Evolutionary conservation across 1,140 invertebrate genomes (phyloP).

Genomic region (Monochamus saltuarius): DNA sequence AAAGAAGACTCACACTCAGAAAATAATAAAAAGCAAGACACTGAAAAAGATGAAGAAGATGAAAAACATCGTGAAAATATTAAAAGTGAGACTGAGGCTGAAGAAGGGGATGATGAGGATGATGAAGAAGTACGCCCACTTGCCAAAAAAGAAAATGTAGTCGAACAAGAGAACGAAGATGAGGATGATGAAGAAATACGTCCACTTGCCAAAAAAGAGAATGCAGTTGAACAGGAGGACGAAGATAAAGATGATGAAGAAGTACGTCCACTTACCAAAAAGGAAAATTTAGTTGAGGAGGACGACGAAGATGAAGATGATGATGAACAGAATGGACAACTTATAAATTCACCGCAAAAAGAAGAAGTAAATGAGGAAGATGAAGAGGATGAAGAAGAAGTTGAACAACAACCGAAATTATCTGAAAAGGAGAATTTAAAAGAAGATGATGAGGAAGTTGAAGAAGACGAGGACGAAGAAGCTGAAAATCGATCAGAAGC

Average conservation of each 20-base stretch:
- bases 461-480: constrained; percentile 4
- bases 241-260: no score
- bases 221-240: no score
- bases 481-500: background rate
- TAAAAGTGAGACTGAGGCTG: constrained; percentile 1
- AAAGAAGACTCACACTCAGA: no score
- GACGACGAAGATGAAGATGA: constrained; percentile 19
- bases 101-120: constrained; percentile 15
- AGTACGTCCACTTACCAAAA: no score
- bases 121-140: background rate
- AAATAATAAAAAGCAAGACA: background rate
- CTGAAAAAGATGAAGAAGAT: constrained; percentile 7
- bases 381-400: constrained; percentile 9
- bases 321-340: background rate
- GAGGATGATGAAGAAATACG: background rate
- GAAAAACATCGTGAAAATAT: background rate
- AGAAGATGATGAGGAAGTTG: background rate
- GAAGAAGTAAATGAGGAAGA: constrained; percentile 6
- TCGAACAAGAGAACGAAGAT: background rate
- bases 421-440: background rate
- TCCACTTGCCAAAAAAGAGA: no score
- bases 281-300: background rate
- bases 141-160: background rate
- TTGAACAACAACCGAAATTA: background rate
- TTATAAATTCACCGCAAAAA: background rate